Evolutionary conservation across 2,113 vertebrate species (phyloP), one percentile per base, ranked within the genome.

Genomic region (Prunella fulvescens): DNA sequence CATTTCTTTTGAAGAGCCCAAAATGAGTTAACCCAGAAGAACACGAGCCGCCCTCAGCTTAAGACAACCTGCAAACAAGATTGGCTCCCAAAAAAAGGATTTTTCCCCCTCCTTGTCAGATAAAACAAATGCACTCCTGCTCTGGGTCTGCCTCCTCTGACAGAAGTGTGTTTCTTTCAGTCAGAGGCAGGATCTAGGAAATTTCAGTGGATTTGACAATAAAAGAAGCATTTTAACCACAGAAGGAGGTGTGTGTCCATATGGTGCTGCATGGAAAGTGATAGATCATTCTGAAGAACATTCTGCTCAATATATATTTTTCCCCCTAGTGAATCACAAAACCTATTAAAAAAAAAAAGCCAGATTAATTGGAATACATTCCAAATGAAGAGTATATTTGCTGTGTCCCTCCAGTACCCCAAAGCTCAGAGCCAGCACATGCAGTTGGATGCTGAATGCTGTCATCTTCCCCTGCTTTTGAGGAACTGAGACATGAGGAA

Each of bases 41-140:
- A 74, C 71, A 45, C 1, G 29, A 74, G 80, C 76, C n/a, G 18
- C 54, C 57, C 67, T 58, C 69, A 71, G 88, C 56, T 89, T 12
- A 33, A 86, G 81, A 90, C 80, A 93, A 84, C 51, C 71, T 89
- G 77, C 88, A 89, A 86, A 84, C 80, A 74, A 88, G 83, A 78
- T 1, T 56, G 51, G 69, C n/a, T 78, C 82, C 77, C 69, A 64
- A 92, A 94, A 94, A 54, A 84, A 37, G 31, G 19, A 26, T 33
- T 66, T n/a, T 3, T 1, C 29, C 19, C 14, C 33, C 33, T 37
- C 23, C 64, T 16, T 69, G 64, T 62, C 93, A 81, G 37, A 45
- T 67, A 56, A 92, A 94, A 91, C 77, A 84, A 92, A 95, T 64
- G 70, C 26, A 24, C 65, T 60, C 11, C 40, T 42, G 57, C 70